phyloP scores from a whole-genome alignment of 2,113 vertebrate genomes.

The Zosterops hypoxanthus region DNA sequence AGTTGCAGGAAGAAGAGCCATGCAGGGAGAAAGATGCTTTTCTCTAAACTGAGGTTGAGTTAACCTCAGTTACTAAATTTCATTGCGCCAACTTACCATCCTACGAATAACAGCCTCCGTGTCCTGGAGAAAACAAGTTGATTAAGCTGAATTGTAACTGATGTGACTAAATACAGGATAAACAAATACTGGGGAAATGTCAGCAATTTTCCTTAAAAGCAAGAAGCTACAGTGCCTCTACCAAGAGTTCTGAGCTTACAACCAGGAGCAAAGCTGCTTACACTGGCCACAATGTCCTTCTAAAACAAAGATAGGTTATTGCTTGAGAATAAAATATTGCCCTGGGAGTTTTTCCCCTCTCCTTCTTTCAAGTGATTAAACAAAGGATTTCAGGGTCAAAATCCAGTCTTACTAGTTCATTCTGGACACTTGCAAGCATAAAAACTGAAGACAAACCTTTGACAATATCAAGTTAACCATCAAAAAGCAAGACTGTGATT shows the following conservation, averaged over 20 bases:
- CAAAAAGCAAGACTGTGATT: background rate
- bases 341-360: background rate
- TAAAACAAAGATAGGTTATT: background rate
- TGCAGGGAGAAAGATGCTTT: background rate
- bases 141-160: background rate
- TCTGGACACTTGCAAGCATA: background rate
- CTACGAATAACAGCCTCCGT: background rate
- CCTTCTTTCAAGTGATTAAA: background rate
- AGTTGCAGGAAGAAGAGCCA: background rate
- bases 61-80: background rate
- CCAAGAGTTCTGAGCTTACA: background rate
- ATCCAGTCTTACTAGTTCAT: background rate
- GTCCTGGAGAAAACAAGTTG: background rate
- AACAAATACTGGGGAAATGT: background rate
- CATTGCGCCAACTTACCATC: background rate
- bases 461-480: background rate
- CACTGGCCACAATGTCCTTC: background rate
- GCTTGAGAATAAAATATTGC: background rate
- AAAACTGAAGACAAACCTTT: background rate
- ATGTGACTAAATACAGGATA: background rate
- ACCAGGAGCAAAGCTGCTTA: background rate
- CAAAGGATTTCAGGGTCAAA: conserved; percentile 5
- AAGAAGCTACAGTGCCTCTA: background rate
- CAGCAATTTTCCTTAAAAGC: background rate
- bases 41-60: background rate